phyloP scores from a whole-genome alignment of 1,140 invertebrate species.

The Belonocnema kinseyi region DNA sequence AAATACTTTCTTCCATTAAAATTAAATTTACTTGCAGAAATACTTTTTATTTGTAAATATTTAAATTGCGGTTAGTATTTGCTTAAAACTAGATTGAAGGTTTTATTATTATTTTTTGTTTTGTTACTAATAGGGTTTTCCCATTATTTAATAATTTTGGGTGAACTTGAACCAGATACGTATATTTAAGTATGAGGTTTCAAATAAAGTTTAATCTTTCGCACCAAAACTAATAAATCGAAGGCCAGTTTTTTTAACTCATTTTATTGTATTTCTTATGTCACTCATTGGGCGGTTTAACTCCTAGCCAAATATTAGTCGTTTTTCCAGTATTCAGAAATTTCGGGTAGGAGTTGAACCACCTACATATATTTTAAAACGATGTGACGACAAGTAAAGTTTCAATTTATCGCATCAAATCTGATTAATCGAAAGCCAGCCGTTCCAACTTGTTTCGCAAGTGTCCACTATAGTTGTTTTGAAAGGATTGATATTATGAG shows the following conservation, averaged over 20 bases:
- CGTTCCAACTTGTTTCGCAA: background rate
- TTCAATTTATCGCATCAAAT: background rate
- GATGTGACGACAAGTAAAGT: background rate
- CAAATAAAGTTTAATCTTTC: background rate
- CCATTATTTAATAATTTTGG: slow-evolving; percentile 31
- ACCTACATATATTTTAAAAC: background rate
- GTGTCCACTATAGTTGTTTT: background rate
- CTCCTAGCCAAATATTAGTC: slow-evolving; percentile 37
- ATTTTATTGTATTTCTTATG: background rate
- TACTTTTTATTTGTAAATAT: too few relatives aligned
- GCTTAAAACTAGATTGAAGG: too few relatives aligned
- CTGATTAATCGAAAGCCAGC: background rate
- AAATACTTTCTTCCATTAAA: too few relatives aligned
- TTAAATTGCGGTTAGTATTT: too few relatives aligned
- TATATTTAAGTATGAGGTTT: background rate
- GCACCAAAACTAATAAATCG: background rate
- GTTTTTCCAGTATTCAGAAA: slow-evolving; percentile 35
- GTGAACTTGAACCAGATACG: slow-evolving; percentile 16
- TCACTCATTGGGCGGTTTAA: too few relatives aligned
- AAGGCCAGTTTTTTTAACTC: background rate
- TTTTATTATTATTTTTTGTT: too few relatives aligned
- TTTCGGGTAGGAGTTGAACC: slow-evolving; percentile 33
- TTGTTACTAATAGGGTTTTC: slow-evolving; percentile 5
- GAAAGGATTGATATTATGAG: background rate
- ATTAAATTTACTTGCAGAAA: too few relatives aligned